These are phyloP conservation scores for Butorides virescens DNA, from an alignment of 2,113 vertebrate genomes.

Conservation along the genomic window DNA sequence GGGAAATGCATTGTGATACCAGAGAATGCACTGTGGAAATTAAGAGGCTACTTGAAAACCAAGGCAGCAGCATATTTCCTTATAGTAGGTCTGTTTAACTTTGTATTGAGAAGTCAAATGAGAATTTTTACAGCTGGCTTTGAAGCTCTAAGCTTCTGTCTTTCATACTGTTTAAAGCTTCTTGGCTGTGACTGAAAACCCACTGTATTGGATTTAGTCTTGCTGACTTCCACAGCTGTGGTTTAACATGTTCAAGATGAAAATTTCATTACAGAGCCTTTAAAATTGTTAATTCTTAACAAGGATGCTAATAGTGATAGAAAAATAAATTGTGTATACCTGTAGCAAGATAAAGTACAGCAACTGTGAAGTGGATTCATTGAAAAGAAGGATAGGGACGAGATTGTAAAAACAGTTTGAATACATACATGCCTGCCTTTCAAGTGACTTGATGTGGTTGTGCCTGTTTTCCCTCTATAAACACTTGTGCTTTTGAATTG, in stretches of 20 bases:
- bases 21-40: background rate
- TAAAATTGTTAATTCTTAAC: background rate
- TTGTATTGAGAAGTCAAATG: background rate
- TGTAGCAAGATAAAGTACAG: background rate
- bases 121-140: constrained; percentile 26
- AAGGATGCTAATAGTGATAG: background rate
- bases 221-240: background rate
- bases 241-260: background rate
- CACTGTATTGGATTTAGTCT: background rate
- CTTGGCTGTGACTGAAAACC: background rate
- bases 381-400: background rate
- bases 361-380: background rate
- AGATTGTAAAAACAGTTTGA: background rate
- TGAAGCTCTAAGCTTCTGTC: background rate
- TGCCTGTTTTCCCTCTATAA: background rate
- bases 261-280: background rate
- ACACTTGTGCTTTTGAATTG: background rate
- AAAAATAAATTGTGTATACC: background rate
- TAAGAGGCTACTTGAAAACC: background rate
- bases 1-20: background rate
- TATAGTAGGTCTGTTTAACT: background rate
- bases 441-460: background rate
- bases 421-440: background rate
- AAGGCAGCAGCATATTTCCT: background rate
- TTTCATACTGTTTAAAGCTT: background rate